A percentile compares a stretch with the other conserved stretches of the same genome.
Evolutionary conservation across 2,888 invertebrate genomes (phyloP).

Genomic region (Julus scandinavius): DNA sequence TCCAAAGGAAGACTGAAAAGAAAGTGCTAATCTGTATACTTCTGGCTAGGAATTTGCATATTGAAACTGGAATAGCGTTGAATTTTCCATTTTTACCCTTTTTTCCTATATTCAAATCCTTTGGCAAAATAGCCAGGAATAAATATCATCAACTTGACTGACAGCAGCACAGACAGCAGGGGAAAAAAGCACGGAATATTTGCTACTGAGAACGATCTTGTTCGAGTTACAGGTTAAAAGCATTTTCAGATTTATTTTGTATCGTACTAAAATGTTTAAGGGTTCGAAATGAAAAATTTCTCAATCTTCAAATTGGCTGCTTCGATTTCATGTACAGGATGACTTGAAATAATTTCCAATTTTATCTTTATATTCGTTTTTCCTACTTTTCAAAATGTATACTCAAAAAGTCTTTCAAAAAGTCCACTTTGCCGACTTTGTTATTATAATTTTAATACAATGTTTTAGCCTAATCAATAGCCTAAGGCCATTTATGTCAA

Average conservation of each 20-base stretch:
- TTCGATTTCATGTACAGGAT: no score
- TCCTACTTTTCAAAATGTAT: no score
- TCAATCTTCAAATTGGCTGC: no score
- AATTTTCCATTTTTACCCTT: not conserved
- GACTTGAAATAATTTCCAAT: no score
- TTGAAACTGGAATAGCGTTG: not conserved
- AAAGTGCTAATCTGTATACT: not conserved
- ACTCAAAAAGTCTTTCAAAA: no score
- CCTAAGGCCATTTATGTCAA: not conserved
- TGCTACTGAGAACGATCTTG: not conserved
- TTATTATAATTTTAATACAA: no score
- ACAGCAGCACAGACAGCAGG: not conserved
- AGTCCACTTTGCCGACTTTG: no score
- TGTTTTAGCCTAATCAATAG: no score
- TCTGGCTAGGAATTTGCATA: constrained; percentile 25
- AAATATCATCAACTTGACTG: constrained; percentile 6
- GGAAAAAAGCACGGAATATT: not conserved
- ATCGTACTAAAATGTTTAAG: no score
- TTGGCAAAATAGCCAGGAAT: not conserved
- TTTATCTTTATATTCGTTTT: no score
- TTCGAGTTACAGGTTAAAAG: not conserved
- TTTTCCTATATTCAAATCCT: not conserved
- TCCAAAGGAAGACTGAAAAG: not conserved
- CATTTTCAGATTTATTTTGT: no score
- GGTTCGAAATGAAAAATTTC: no score